A percentile compares a stretch with the other conserved stretches of the same genome.
phyloP scores from a whole-genome alignment of 2,888 invertebrate genomes.

The Campopleginae sp. region DNA sequence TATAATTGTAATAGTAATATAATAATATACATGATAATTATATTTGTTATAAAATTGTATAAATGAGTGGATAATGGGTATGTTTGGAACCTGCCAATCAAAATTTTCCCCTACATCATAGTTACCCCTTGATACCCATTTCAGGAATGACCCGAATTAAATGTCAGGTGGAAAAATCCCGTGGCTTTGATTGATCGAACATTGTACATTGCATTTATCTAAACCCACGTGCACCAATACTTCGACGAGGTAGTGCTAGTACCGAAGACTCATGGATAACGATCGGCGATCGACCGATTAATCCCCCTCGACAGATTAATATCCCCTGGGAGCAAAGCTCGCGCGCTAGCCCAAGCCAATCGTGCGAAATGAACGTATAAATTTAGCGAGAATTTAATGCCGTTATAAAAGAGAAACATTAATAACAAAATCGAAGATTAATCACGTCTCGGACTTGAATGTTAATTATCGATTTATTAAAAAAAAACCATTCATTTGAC shows the following conservation, averaged over 20 bases:
- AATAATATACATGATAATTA: too few relatives aligned
- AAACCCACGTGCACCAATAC: neutral
- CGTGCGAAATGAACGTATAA: conserved; percentile 48
- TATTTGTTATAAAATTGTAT: too few relatives aligned
- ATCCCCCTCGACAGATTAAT: conserved; percentile 67
- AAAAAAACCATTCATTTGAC: neutral
- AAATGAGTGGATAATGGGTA: too few relatives aligned
- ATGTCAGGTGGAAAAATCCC: conserved; percentile 64
- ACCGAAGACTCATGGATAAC: conserved; percentile 55
- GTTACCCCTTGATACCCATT: neutral
- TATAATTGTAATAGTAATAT: too few relatives aligned
- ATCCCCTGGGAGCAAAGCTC: conserved; percentile 53
- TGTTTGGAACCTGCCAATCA: neutral
- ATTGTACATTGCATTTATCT: conserved; percentile 15
- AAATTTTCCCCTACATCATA: neutral
- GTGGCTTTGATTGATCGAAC: conserved; percentile 60
- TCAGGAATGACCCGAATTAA: conserved; percentile 51
- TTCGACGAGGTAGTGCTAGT: neutral
- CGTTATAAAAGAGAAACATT: conserved; percentile 31
- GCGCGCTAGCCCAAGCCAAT: conserved; percentile 17
- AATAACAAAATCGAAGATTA: conserved; percentile 35
- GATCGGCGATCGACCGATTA: conserved; percentile 68
- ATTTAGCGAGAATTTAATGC: conserved; percentile 32
- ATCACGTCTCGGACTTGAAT: neutral
- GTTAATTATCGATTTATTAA: conserved; percentile 9